Evolutionary conservation across 2,888 invertebrate species (phyloP).

Genomic region (Tiphia femorata): DNA sequence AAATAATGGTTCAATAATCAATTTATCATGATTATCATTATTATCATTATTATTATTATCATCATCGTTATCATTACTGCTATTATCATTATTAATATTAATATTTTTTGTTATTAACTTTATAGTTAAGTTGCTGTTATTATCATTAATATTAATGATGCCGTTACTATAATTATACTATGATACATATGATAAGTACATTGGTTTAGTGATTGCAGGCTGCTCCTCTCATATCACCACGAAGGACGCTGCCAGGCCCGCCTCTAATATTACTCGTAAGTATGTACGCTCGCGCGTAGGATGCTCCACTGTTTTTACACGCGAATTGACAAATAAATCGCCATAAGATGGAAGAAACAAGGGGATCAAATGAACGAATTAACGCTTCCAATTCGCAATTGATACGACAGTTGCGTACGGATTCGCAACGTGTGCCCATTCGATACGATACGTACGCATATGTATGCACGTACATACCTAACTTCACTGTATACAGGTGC

Average conservation of each 20-base stretch:
- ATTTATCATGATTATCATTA: neutral
- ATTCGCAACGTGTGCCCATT: no score
- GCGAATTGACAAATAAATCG: no score
- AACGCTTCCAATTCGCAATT: no score
- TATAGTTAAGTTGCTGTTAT: no score
- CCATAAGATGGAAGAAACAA: no score
- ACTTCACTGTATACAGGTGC: neutral
- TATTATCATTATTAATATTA: constrained; percentile 53
- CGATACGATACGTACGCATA: neutral
- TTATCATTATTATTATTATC: neutral
- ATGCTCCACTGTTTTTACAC: no score
- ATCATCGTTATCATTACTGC: constrained; percentile 5
- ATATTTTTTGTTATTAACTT: no score
- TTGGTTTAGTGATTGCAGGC: constrained; percentile 70
- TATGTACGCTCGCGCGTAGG: neutral
- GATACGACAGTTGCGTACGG: no score
- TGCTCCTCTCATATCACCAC: constrained; percentile 70
- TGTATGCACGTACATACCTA: neutral
- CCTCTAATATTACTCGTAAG: constrained; percentile 41
- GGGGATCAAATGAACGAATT: no score
- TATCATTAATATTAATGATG: neutral
- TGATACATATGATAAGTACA: constrained; percentile 69
- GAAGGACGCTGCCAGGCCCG: constrained; percentile 70
- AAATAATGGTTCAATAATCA: constrained; percentile 13
- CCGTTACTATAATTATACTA: constrained; percentile 62